Evolutionary conservation across 2,113 vertebrate genomes (phyloP).

Genomic region (Eira barbara): DNA sequence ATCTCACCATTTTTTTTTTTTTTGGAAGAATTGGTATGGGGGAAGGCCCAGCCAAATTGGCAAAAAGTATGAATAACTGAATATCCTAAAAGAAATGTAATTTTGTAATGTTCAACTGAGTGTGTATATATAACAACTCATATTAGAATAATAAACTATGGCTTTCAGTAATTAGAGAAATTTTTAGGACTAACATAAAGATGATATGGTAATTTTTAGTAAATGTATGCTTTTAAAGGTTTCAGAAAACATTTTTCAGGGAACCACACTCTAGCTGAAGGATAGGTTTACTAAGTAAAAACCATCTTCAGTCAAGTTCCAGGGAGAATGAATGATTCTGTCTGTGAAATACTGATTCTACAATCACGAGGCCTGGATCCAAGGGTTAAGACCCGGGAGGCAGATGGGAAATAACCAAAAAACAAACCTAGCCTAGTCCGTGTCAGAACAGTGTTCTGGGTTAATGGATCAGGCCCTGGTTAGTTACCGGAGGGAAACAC

Average conservation of each 20-base stretch:
- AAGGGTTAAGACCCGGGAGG: neutral
- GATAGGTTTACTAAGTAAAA: constrained; percentile 8
- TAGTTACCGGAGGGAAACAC: neutral
- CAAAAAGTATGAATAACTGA: neutral
- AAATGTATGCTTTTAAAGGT: constrained; percentile 2
- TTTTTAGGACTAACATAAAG: constrained; percentile 3
- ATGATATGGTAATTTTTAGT: constrained; percentile 14
- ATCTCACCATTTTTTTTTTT: neutral
- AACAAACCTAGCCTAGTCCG: neutral
- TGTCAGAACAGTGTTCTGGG: neutral
- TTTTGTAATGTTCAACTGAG: neutral
- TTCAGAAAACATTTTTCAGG: constrained; percentile 27
- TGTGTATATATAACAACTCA: neutral
- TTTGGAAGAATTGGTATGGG: neutral
- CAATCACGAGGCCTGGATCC: neutral
- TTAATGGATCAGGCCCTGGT: neutral
- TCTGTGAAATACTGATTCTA: neutral
- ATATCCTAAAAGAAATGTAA: neutral
- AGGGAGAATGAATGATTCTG: neutral
- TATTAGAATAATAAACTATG: neutral
- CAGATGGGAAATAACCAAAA: neutral
- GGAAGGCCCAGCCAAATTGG: neutral
- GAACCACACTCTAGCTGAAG: neutral
- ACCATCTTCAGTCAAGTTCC: neutral
- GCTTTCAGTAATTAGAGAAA: constrained; percentile 36